Percentiles rank a stretch among this genome's conserved stretches.
Evolutionary conservation across 2,888 invertebrate genomes (phyloP).

Genomic region (Phoenoteleia sp.): DNA sequence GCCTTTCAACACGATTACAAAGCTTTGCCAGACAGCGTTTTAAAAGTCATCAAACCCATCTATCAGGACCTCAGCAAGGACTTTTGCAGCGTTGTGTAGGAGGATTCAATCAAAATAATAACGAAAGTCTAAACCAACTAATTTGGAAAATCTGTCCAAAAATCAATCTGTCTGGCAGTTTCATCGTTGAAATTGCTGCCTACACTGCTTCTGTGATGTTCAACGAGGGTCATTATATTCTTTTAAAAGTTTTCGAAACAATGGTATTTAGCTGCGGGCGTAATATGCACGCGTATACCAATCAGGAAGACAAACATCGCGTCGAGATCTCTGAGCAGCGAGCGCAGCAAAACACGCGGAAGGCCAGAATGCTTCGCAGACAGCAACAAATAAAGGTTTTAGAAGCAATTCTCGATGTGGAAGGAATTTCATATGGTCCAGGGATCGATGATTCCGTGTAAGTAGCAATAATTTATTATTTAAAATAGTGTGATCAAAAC

Average conservation of each 20-base stretch:
- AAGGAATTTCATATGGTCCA: not conserved
- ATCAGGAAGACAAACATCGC: not conserved
- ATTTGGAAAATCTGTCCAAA: slow-evolving; percentile 71
- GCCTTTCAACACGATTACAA: slow-evolving; percentile 61
- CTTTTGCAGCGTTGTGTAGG: slow-evolving; percentile 53
- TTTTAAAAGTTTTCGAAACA: not conserved
- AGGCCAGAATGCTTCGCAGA: not conserved
- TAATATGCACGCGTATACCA: not conserved
- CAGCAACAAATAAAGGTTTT: not conserved
- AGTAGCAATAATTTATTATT: slow-evolving; percentile 29
- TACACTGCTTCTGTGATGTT: not conserved
- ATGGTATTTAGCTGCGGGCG: not conserved
- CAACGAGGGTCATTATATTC: not conserved
- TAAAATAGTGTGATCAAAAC: slow-evolving; percentile 21
- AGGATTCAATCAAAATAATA: slow-evolving; percentile 59
- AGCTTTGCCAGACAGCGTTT: slow-evolving; percentile 45
- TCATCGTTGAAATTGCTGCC: not conserved
- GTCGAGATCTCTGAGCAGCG: not conserved
- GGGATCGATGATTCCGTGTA: slow-evolving; percentile 19
- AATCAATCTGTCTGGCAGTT: not conserved
- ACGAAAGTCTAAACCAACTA: slow-evolving; percentile 69
- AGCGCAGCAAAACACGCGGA: not conserved
- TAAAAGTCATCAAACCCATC: slow-evolving; percentile 41
- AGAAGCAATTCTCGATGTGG: not conserved
- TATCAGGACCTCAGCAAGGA: slow-evolving; percentile 37